Base-by-base conservation (phyloP, 1,140 invertebrate genomes). In the Proales similis region DNA sequence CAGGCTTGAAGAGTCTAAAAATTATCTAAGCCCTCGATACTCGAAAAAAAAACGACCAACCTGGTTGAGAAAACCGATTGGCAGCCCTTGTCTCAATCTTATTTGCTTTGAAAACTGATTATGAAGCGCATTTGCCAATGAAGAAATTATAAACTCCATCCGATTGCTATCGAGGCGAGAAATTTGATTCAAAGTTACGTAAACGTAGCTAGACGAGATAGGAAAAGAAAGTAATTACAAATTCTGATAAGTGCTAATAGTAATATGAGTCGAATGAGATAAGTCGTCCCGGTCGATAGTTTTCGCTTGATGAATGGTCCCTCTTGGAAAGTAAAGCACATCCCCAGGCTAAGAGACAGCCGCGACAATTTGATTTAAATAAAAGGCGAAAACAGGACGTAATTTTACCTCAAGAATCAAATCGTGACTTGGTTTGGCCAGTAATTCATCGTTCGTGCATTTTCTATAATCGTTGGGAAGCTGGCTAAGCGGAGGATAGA, bases 171-270 rank as follows among this genome's bases (percentile, higher is more conserved):
- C 4, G 4, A 3, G 11, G n/a, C 6, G 22, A 42, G 4, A 42
- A 42, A 42, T 19, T 19, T 19, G 22, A 42, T 42, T 42, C 11
- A 42, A 42, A 42, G 22, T 42, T 11, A 42, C 3, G 22, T 19
- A 11, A 42, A 3, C 4, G 4, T 42, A 42, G 22, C 4, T 42
- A 19, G 17, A 42, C n/a, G n/a, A 36, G 33, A 9, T 9, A 36
- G 11, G n/a, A n/a, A n/a, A n/a, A n/a, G n/a, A n/a, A n/a, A n/a
- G n/a, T n/a, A n/a, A 6, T 11, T 42, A 42, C 39, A 42, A 42
- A 42, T 42, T 42, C 22, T 42, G 39, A 42, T 42, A 42, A 4
- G 39, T 42, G 11, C 39, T 42, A 11, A 42, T 42, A 19, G 39
- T 42, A 4, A 42, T 11, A 11, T 42, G 39, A 42, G 39, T 42